Conservation (phyloP, 2,797 vertebrate species). For the Pseudochirops cupreus region DNA sequence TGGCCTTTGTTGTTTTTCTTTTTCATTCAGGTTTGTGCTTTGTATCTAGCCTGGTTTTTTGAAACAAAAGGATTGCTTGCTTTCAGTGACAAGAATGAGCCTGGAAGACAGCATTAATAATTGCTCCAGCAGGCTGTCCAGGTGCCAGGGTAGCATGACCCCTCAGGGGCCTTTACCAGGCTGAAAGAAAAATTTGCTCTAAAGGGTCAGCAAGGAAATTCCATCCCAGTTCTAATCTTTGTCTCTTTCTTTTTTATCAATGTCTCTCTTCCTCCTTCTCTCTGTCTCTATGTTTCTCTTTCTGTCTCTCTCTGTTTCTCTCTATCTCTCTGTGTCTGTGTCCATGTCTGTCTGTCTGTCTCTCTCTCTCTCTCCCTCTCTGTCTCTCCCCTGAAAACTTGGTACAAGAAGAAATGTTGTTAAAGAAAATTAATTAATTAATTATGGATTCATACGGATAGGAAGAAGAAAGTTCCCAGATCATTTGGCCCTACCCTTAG, state of each 20-base stretch:
- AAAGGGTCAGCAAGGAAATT: not conserved
- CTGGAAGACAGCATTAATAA: not conserved
- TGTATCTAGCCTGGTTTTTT: constrained; percentile 22
- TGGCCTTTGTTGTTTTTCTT: not conserved
- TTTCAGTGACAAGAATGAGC: not conserved
- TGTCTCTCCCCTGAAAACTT: not conserved
- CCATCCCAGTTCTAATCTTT: not conserved
- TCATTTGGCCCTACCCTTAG: not conserved
- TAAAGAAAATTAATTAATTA: not conserved
- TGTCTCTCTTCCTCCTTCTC: not conserved
- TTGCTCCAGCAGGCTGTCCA: not conserved
- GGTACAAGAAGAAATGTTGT: not conserved
- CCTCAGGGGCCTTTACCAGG: not conserved
- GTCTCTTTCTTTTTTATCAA: not conserved
- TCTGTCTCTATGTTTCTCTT: not conserved
- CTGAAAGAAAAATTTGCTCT: not conserved
- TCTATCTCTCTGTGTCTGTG: no score
- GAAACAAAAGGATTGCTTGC: not conserved
- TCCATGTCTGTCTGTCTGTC: no score
- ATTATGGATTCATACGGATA: not conserved
- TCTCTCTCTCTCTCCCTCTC: not conserved
- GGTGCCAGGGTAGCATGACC: not conserved
- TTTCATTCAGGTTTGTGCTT: not conserved
- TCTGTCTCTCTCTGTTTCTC: not conserved
- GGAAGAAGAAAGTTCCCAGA: not conserved